A percentile compares a stretch with the other conserved stretches of the same genome.
phyloP scores from a whole-genome alignment of 2,888 invertebrate species.

The Dasypogon diadema region DNA sequence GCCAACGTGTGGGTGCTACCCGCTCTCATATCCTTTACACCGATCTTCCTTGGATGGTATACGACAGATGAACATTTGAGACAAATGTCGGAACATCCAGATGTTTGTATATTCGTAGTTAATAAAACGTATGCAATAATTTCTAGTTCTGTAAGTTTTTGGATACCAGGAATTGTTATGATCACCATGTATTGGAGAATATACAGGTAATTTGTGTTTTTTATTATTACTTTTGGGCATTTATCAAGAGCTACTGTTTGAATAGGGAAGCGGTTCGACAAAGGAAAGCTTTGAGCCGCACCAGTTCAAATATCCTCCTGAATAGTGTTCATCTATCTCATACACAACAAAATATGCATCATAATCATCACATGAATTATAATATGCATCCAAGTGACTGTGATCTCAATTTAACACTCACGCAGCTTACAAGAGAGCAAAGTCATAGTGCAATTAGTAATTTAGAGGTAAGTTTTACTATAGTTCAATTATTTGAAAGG shows the following conservation, averaged over 20 bases:
- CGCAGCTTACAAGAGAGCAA: slow-evolving; percentile 63
- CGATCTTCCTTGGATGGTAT: slow-evolving; percentile 96
- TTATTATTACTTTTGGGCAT: slow-evolving; percentile 31
- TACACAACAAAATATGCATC: slow-evolving; percentile 78
- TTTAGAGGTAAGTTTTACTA: slow-evolving; percentile 67
- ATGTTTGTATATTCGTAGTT: slow-evolving; percentile 85
- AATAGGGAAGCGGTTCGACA: slow-evolving; percentile 85
- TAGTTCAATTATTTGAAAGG: too few species aligned
- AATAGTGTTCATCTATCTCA: slow-evolving; percentile 88
- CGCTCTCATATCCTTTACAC: slow-evolving; percentile 91
- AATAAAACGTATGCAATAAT: slow-evolving; percentile 89
- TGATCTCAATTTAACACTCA: slow-evolving; percentile 68
- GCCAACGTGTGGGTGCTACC: slow-evolving; percentile 93
- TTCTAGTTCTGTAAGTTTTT: slow-evolving; percentile 91
- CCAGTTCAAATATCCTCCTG: slow-evolving; percentile 86
- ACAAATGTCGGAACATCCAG: slow-evolving; percentile 73
- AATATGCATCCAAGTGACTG: slow-evolving; percentile 73
- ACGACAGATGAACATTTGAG: slow-evolving; percentile 84
- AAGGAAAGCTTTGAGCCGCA: slow-evolving; percentile 83
- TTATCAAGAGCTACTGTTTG: too few species aligned
- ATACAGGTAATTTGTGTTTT: slow-evolving; percentile 69
- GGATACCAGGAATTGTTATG: slow-evolving; percentile 94
- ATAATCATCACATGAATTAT: slow-evolving; percentile 72
- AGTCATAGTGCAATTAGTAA: slow-evolving; percentile 69
- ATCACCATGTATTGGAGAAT: slow-evolving; percentile 91